Base-by-base conservation (phyloP, 2,797 vertebrate species). In the Glyptemys insculpta region DNA sequence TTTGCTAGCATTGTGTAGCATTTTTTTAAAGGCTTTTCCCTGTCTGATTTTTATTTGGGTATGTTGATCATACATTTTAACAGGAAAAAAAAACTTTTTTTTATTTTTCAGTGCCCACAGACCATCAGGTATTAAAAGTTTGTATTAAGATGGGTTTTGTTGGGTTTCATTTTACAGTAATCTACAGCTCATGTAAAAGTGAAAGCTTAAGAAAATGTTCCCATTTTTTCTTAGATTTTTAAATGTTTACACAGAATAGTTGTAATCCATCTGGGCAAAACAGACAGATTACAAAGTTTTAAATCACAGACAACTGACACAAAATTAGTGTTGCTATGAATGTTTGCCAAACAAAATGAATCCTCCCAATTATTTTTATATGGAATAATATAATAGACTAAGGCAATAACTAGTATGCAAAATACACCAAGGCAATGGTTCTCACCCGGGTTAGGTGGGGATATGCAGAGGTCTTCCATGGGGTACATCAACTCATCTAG, bases 341-440 rank as follows among this genome's bases (percentile, higher is more conserved):
- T 19, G 44, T 78, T 79, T 74, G 41, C 21, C 41, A 57, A 54
- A 23, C 52, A 56, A 74, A 54, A 56, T 62, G 44, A 54, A 31
- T 31, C 88, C 96, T 79, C 86, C 54, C 79, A 83, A 53, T 92
- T 34, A 56, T 8, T 93, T 96, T 89, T 83, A 90, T 52, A 79
- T 0, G 1, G 31, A 62, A 62, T 62, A 62, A 62, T 34, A 34
- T 16, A 68, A 68, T 37, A 68, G 18, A 37, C 18, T 19, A n/a
- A 65, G 18, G 34, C 8, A 19, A 68, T 68, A 37, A 68, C 62
- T 68, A 10, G 31, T n/a, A 18, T n/a, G 59, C 3, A 29, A 59
- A 65, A 65, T 65, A 65, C 34, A 34, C 16, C 34, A 68, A 37
- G 56, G 29, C 27, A 57, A 14, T 57, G 27, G 56, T 57, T 57